Base-by-base conservation (phyloP, 2,888 invertebrate species). In the Tetragonula carbonaria region DNA sequence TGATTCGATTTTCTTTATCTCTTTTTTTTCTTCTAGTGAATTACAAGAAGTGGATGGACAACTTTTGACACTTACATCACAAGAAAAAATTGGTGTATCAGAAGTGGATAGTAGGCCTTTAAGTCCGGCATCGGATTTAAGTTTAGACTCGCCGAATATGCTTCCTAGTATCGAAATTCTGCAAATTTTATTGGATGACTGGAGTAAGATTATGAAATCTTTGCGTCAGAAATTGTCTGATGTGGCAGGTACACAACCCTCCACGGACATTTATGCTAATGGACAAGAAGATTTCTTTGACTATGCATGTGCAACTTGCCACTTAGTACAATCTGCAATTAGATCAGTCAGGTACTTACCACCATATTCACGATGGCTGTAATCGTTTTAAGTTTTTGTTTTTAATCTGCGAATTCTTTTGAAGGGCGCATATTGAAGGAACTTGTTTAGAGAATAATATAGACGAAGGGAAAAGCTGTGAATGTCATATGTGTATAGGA, bases 121-220 rank as follows among this genome's bases (percentile, higher is more conserved):
- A 70, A 92, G 86, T 82, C 91, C 87, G 63, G 89, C 82, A 55
- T 74, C 87, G 28, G 90, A 91, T 45, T 84, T 88, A 53, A 87
- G 57, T 81, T 72, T 88, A 55, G 91, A 91, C 81, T 85, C 87
- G 33, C 74, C 81, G 5, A 86, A 80, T 57, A 80, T 90, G 73
- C 89, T 90, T 16, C 88, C 92, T 11, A 90, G 85, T 66, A 89
- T 88, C 23, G 92, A 92, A 38, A 86, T 91, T 78, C 85, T 92
- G 72, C 89, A 92, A 79, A 92, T 91, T 80, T 87, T 93, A 75
- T 86, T 93, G 75, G 91, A 92, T 45, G 92, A 93, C 50, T 92
- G 91, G 90, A 92, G 90, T 51, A 92, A 91, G 75, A 90, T 65
- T 33, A 33, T 65, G 21, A 65, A 65, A 13, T 65, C 91, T 33